Conservation (phyloP, 1,140 invertebrate genomes). For the Penaeus japonicus region DNA sequence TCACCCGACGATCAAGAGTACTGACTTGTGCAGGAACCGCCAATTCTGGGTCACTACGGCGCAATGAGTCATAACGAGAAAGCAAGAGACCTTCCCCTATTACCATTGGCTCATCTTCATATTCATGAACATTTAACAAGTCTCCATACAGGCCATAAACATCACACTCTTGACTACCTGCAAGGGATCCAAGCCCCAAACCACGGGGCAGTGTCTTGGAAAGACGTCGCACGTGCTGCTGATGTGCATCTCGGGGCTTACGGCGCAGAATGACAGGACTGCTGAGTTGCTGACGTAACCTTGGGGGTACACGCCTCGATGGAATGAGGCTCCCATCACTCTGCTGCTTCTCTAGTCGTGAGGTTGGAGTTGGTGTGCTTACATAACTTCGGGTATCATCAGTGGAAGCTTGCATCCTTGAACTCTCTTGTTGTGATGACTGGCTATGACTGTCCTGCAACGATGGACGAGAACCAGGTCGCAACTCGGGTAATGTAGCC, state of each 20-base stretch:
- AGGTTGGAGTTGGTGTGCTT: constrained; percentile 16
- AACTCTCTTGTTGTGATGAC: constrained; percentile 33
- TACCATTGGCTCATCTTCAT: constrained; percentile 75
- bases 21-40: constrained; percentile 74
- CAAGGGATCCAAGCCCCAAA: constrained; percentile 63
- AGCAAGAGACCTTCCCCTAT: constrained; percentile 65
- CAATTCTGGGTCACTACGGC: constrained; percentile 82
- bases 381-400: constrained; percentile 42
- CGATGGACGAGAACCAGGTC: constrained; percentile 40
- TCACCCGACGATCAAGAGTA: constrained; percentile 78
- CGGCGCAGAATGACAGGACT: constrained; percentile 77
- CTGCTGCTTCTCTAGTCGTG: constrained; percentile 69
- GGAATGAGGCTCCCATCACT: constrained; percentile 69
- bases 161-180: constrained; percentile 69
- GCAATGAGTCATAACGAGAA: constrained; percentile 63
- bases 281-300: constrained; percentile 67
- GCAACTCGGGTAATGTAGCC: constrained; percentile 64
- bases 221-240: constrained; percentile 62
- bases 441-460: constrained; percentile 29
- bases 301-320: constrained; percentile 63
- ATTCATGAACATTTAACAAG: constrained; percentile 87
- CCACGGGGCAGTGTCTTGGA: constrained; percentile 81
- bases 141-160: constrained; percentile 90
- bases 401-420: background rate
- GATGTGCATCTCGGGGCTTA: constrained; percentile 70